Evolutionary conservation across 2,113 vertebrate species (phyloP).

Genomic region (Anseranas semipalmata): DNA sequence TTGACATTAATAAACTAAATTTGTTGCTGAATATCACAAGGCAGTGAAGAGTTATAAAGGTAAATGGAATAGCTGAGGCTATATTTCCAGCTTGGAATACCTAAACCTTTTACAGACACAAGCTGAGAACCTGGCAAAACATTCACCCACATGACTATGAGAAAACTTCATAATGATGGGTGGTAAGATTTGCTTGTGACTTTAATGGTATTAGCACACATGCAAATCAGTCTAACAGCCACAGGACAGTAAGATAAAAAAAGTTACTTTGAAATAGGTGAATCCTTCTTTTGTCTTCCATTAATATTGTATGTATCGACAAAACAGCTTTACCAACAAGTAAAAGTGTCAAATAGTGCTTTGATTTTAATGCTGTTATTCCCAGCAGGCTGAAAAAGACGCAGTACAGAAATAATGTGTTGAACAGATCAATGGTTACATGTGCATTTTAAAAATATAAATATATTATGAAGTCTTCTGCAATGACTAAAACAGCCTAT

Average conservation of each 20-base stretch:
- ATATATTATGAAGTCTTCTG: not conserved
- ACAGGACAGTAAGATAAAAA: not conserved
- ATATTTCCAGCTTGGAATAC: not conserved
- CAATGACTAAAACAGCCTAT: not conserved
- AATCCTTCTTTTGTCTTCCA: conserved; percentile 10
- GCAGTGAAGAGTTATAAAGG: not conserved
- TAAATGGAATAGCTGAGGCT: not conserved
- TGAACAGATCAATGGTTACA: not conserved
- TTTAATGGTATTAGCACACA: not conserved
- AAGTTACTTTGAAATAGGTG: not conserved
- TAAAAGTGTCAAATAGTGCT: not conserved
- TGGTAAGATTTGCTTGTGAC: not conserved
- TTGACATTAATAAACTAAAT: not conserved
- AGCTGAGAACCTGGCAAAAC: not conserved
- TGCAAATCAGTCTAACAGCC: not conserved
- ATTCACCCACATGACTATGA: accelerated
- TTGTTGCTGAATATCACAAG: not conserved
- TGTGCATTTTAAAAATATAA: not conserved
- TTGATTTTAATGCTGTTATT: conserved; percentile 22
- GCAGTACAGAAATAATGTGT: not conserved
- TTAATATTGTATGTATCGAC: conserved; percentile 7
- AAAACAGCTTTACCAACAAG: conserved; percentile 18
- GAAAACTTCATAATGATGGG: not conserved
- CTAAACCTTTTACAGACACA: not conserved
- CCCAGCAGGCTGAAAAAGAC: not conserved